A percentile compares a stretch with the other conserved stretches of the same genome.
These are phyloP conservation scores for Sipha flava DNA, from an alignment of 1,140 invertebrate genomes.

Conservation along the genomic window DNA sequence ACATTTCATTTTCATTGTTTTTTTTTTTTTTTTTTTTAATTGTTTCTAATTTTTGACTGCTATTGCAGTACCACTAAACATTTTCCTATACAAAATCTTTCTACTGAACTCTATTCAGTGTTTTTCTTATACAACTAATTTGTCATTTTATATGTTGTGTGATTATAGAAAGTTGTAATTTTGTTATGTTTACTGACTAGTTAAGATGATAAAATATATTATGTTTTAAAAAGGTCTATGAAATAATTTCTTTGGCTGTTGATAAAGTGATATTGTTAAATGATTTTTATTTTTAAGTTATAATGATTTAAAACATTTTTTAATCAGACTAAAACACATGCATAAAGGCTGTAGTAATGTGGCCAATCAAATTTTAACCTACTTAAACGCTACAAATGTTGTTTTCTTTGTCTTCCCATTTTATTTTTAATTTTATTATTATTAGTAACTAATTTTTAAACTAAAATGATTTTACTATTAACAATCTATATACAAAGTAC, in stretches of 20 bases:
- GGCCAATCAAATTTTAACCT: neutral
- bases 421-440: neutral
- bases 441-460: neutral
- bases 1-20: neutral
- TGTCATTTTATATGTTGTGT: neutral
- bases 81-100: neutral
- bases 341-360: neutral
- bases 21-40: neutral
- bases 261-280: conserved; percentile 28
- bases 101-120: neutral
- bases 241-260: conserved; percentile 3
- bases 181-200: neutral
- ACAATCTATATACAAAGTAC: conserved; percentile 1
- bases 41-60: neutral
- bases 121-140: neutral
- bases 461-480: neutral
- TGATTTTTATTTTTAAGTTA: conserved; percentile 28
- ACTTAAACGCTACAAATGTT: conserved; percentile 12
- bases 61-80: neutral
- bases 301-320: neutral
- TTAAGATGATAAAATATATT: neutral
- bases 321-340: neutral
- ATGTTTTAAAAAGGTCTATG: neutral
- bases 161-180: neutral
- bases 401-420: conserved; percentile 13